Evolutionary conservation across 2,888 invertebrate genomes (phyloP), one percentile per base, ranked within the genome.

Genomic region (Dysmachus trigonus): DNA sequence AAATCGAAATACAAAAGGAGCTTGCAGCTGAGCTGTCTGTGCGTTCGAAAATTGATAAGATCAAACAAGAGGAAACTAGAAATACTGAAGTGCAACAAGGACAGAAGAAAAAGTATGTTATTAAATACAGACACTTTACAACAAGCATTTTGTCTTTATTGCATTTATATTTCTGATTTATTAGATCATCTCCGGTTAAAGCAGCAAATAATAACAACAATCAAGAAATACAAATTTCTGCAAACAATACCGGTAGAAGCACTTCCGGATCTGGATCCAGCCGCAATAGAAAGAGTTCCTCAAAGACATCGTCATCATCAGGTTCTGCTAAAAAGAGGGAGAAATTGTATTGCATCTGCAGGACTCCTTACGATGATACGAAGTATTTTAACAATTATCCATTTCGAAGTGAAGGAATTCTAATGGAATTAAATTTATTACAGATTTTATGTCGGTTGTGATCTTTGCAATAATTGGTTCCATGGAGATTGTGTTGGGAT

Each of bases 401-500:
- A 72, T 41, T 38, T 41, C 38, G 13, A 31, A 38, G 6, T 31
- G 22, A 51, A 30, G 3, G 8, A 15, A 47, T 33, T 15, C 3
- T 71, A 27, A 51, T 41, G 27, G 10, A 27, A 62, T 41, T 22
- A 38, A 71, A 74, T 31, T 85, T 85, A 77, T 89, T 90, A 22
- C 90, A 97, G 97, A 91, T 99, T 99, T 92, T 99, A 99, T 92
- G 97, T 99, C 88, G 98, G 98, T 87, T 99, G 99, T 93, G 98
- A 99, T 93, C 93, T 98, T 90, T 99, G 99, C 92, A 97, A 97
- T 90, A 98, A 98, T 92, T 99, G 99, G 99, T 99, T 98, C 94
- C 99, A 99, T 91, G 98, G 98, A 0, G 96, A 97, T 89, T 99
- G 99, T 91, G 98, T 99, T 13, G 97, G 96, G 73, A 97, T 99